These are phyloP conservation scores for Choristoneura rosaceana DNA, from an alignment of 2,888 invertebrate genomes.

Conservation along the genomic window DNA sequence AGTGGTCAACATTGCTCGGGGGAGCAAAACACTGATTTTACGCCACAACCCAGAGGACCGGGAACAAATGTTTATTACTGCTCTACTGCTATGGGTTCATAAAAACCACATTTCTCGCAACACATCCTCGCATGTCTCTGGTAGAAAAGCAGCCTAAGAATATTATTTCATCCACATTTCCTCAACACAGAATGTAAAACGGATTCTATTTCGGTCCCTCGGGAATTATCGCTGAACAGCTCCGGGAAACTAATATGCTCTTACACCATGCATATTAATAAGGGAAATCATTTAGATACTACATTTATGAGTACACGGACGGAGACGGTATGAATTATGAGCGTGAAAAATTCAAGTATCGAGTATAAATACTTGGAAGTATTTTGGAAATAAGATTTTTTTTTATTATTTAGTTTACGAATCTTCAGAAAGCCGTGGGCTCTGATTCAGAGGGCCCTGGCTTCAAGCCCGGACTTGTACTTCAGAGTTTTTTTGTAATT, in stretches of 20 bases:
- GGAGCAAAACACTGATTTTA: no score
- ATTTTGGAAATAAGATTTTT: background rate
- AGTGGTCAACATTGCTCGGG: no score
- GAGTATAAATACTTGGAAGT: constrained; percentile 16
- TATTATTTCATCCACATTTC: constrained; percentile 9
- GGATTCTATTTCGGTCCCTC: constrained; percentile 18
- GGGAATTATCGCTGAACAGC: constrained; percentile 25
- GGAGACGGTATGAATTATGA: constrained; percentile 17
- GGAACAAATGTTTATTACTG: no score
- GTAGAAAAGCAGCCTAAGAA: no score
- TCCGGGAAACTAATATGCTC: constrained; percentile 37
- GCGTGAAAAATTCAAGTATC: background rate
- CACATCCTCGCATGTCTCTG: background rate
- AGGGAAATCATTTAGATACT: constrained; percentile 40
- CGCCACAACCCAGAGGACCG: no score
- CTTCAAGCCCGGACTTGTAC: no score
- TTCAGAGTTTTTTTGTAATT: no score
- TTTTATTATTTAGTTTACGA: no score
- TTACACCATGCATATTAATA: constrained; percentile 39
- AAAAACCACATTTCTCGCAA: no score
- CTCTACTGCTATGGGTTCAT: no score
- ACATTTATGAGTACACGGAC: constrained; percentile 37
- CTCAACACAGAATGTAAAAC: constrained; percentile 4
- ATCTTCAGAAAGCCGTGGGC: no score
- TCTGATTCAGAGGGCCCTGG: no score